Evolutionary conservation across 2,888 invertebrate genomes (phyloP).

Genomic region (Tethea ocularis): DNA sequence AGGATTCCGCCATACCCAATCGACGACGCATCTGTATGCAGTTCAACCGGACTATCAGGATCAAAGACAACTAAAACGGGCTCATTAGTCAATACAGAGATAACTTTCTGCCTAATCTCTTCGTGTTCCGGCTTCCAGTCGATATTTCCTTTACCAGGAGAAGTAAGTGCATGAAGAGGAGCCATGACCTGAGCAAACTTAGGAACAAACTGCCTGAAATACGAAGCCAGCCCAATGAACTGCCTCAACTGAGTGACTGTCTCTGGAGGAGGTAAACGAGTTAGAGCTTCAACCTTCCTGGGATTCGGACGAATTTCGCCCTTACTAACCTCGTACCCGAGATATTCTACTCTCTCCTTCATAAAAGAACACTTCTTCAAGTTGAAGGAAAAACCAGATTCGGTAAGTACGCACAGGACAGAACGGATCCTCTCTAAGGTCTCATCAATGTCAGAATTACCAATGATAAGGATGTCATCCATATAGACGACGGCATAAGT

Average conservation of each 20-base stretch:
- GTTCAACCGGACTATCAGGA: slow-evolving; percentile 19
- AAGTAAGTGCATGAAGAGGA: slow-evolving; percentile 18
- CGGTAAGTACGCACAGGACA: slow-evolving; percentile 14
- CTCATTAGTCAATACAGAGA: slow-evolving; percentile 18
- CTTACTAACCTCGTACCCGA: slow-evolving; percentile 19
- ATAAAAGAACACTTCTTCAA: slow-evolving; percentile 23
- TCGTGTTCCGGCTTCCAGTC: slow-evolving; percentile 22
- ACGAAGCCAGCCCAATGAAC: slow-evolving; percentile 29
- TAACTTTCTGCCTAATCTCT: slow-evolving; percentile 20
- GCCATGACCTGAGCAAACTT: slow-evolving; percentile 18
- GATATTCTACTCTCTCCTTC: slow-evolving; percentile 20
- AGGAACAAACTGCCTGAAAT: slow-evolving; percentile 27
- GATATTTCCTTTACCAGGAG: slow-evolving; percentile 8
- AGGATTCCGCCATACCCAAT: slow-evolving; percentile 30
- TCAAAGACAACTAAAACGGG: slow-evolving; percentile 29
- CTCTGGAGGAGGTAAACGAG: slow-evolving; percentile 16
- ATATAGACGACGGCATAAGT: slow-evolving; percentile 14
- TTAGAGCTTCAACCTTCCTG: slow-evolving; percentile 25
- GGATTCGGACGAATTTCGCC: slow-evolving; percentile 27
- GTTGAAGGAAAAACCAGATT: slow-evolving; percentile 26
- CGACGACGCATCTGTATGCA: slow-evolving; percentile 33
- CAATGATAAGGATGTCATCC: slow-evolving; percentile 14
- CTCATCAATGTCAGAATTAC: neutral
- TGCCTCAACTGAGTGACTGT: slow-evolving; percentile 27
- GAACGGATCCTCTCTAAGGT: slow-evolving; percentile 10